phyloP scores from a whole-genome alignment of 1,140 invertebrate genomes.

The Drosophila murphyi region DNA sequence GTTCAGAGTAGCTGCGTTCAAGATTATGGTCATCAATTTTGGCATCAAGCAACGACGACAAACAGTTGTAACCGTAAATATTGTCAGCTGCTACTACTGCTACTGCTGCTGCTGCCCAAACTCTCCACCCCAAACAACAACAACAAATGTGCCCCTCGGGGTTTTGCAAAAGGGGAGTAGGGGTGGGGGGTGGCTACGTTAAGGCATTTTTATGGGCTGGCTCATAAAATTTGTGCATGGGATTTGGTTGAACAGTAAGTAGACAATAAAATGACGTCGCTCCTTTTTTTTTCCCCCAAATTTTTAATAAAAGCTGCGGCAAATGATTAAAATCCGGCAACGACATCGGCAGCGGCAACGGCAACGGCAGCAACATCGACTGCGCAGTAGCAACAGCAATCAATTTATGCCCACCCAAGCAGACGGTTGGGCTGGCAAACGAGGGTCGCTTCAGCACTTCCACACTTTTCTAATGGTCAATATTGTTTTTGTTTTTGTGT shows the following conservation, averaged over 20 bases:
- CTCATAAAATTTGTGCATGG: conserved; percentile 82
- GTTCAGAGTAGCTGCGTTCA: conserved; percentile 56
- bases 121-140: conserved; percentile 32
- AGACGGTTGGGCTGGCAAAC: conserved; percentile 28
- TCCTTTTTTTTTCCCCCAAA: conserved; percentile 51
- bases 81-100: conserved; percentile 56
- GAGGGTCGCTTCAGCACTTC: conserved; percentile 70
- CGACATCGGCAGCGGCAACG: conserved; percentile 32
- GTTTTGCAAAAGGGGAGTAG: conserved; percentile 47
- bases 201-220: conserved; percentile 79
- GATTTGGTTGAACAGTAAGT: conserved; percentile 75
- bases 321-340: conserved; percentile 72
- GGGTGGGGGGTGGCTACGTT: conserved; percentile 45
- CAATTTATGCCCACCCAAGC: conserved; percentile 72
- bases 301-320: conserved; percentile 77
- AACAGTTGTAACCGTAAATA: conserved; percentile 79
- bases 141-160: conserved; percentile 78
- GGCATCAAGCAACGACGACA: conserved; percentile 71
- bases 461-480: conserved; percentile 41
- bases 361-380: conserved; percentile 16
- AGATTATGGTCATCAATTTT: conserved; percentile 84
- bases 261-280: conserved; percentile 80
- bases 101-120: conserved; percentile 5
- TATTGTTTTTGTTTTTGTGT: conserved; percentile 22
- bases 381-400: conserved; percentile 62